phyloP scores from a whole-genome alignment of 2,888 invertebrate genomes.

The Herminia tarsipennalis region DNA sequence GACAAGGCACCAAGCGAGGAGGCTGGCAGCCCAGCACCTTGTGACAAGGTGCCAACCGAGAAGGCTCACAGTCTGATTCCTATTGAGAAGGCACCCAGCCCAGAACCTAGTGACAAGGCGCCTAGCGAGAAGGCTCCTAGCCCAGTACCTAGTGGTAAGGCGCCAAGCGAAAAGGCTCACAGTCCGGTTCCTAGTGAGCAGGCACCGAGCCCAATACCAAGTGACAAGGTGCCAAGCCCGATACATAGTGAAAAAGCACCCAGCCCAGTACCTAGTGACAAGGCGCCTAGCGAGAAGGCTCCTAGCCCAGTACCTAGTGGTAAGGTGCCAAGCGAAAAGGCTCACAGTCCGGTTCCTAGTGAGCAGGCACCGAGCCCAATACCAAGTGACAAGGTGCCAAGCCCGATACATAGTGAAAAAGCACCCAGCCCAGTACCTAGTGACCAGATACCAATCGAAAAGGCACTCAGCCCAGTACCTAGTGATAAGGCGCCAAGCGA shows the following conservation, averaged over 20 bases:
- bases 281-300: background rate
- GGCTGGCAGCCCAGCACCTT: background rate
- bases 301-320: conserved; percentile 6
- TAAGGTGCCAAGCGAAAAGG: conserved; percentile 10
- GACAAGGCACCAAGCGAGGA: conserved; percentile 4
- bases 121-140: background rate
- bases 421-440: background rate
- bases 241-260: too few species aligned
- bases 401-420: conserved; percentile 10
- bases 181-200: conserved; percentile 6
- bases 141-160: background rate
- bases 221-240: too few species aligned
- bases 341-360: too few species aligned
- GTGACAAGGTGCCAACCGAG: background rate
- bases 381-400: conserved; percentile 11
- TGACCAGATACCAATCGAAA: background rate
- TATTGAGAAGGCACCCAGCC: background rate
- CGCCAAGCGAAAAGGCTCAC: background rate
- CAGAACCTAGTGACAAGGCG: background rate
- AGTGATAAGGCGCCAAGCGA: conserved; percentile 10
- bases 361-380: background rate
- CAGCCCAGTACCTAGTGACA: conserved; percentile 2
- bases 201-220: background rate
- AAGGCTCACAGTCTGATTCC: background rate
- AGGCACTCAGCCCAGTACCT: background rate